Evolutionary conservation across 2,888 invertebrate genomes (phyloP), one percentile per base, ranked within the genome.

Genomic region (Thecophora atra): DNA sequence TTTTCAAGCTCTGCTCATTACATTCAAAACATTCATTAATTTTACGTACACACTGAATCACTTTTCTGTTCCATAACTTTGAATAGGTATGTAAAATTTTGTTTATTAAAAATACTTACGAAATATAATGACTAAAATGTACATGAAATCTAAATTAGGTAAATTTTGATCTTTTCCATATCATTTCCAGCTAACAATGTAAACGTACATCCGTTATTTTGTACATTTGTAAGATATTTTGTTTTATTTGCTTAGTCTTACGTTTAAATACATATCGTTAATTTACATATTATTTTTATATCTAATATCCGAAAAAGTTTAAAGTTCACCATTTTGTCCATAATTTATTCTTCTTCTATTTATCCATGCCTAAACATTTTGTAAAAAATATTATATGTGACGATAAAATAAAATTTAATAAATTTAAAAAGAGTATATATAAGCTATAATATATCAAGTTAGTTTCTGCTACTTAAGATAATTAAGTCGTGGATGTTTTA

Each of bases 241-340:
- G n/a, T 30, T 66, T 66, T 66, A 66, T 37, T 54, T 54, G 28
- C 66, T 66, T 66, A 66, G 19, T 54, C 28, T 52, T 54, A 66
- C 28, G 28, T 54, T 66, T 66, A 19, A 66, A 66, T 37, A 66
- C 52, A 54, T 37, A 54, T 52, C 17, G 52, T 54, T 66, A 17
- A 19, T 54, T 30, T 19, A 66, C 30, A 54, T 67, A 2, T 42
- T 37, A 30, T 37, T 54, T 54, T 66, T 54, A 54, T 17, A 30
- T 19, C 52, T 66, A 66, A 19, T 52, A 66, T 17, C 11, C 30
- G 28, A 52, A 52, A 30, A 30, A 30, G 51, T 54, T 51, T 66
- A 19, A 66, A 66, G 28, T 19, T 26, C 1, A 37, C 6, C 37
- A 37, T 37, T 52, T 52, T 37, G 8, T 63, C 37, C n/a, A 56